phyloP scores from a whole-genome alignment of 2,888 invertebrate species.

The Lycaena phlaeas region DNA sequence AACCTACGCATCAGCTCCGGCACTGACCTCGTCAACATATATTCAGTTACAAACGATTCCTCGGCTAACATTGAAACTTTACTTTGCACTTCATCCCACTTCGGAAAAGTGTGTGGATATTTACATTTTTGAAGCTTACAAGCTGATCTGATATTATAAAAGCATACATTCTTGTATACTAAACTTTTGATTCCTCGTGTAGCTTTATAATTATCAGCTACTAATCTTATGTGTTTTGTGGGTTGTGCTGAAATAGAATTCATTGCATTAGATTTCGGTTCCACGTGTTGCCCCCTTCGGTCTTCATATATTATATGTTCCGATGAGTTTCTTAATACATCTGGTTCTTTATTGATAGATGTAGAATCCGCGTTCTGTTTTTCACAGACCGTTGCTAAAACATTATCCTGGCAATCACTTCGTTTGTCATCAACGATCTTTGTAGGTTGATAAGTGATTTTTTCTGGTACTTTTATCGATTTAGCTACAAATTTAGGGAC shows the following conservation, averaged over 20 bases:
- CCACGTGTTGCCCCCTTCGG: neutral
- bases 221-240: constrained; percentile 14
- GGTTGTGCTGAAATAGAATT: neutral
- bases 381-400: constrained; percentile 29
- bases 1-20: constrained; percentile 27
- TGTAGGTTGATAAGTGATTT: constrained; percentile 33
- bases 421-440: constrained; percentile 22
- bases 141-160: constrained; percentile 30
- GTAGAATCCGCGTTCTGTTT: constrained; percentile 50
- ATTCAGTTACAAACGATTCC: constrained; percentile 37
- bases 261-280: neutral
- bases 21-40: constrained; percentile 28
- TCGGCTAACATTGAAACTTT: constrained; percentile 21
- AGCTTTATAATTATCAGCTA: constrained; percentile 19
- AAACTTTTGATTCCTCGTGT: constrained; percentile 20
- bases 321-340: constrained; percentile 4
- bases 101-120: constrained; percentile 29
- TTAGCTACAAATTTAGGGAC: constrained; percentile 28
- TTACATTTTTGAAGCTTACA: constrained; percentile 34
- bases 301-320: constrained; percentile 13
- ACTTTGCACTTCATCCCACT: constrained; percentile 14
- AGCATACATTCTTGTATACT: constrained; percentile 36
- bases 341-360: constrained; percentile 29
- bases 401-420: constrained; percentile 11
- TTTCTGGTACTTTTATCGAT: constrained; percentile 13